Percentiles rank a stretch among this genome's conserved stretches.
Conservation (phyloP, 2,113 vertebrate species). For the Montifringilla adamsi region DNA sequence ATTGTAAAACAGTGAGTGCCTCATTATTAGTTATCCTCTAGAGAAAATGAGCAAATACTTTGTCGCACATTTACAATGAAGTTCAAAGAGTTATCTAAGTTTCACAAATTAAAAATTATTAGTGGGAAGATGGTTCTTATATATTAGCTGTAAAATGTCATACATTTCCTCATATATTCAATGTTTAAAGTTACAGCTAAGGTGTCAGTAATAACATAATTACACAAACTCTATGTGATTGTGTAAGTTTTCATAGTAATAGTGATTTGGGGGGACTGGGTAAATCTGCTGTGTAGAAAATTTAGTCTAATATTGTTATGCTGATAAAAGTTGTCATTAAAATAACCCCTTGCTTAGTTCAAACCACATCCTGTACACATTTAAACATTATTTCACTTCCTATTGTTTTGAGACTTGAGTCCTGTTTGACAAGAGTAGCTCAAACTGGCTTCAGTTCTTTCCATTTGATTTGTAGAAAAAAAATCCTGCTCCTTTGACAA, state of each 20-base stretch:
- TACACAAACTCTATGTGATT: background rate
- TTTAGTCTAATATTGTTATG: background rate
- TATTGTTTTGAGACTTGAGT: background rate
- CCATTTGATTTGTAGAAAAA: background rate
- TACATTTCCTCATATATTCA: background rate
- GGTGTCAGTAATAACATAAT: background rate
- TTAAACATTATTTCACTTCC: background rate
- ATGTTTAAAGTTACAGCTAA: background rate
- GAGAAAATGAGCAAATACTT: background rate
- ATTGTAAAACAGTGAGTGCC: background rate
- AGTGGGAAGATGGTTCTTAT: background rate
- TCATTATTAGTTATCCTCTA: constrained; percentile 33
- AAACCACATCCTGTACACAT: background rate
- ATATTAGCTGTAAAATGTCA: background rate
- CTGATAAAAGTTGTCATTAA: background rate
- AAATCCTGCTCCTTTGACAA: background rate
- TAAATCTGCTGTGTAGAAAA: background rate
- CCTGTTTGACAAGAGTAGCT: background rate
- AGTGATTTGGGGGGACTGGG: background rate
- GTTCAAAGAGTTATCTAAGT: background rate
- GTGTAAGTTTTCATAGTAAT: background rate
- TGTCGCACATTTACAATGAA: background rate
- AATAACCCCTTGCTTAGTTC: background rate
- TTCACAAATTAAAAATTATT: background rate
- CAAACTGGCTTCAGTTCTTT: background rate